phyloP scores from a whole-genome alignment of 2,888 invertebrate genomes.

The Dynastes tityus region DNA sequence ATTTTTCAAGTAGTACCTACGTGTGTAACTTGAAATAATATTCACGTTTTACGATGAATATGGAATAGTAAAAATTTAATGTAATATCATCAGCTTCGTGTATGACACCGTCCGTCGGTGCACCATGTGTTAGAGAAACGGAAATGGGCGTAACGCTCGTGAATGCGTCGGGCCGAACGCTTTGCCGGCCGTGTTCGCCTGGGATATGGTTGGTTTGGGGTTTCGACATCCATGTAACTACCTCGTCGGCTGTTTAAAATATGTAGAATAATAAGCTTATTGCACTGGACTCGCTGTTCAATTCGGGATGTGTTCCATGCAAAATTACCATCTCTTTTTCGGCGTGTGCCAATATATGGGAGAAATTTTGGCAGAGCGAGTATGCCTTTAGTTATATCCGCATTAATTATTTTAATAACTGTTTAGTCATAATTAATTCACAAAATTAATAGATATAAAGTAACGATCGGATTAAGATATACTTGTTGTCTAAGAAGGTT shows the following conservation, averaged over 20 bases:
- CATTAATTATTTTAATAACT: slow-evolving; percentile 5
- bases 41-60: too few relatives aligned
- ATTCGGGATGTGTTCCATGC: too few relatives aligned
- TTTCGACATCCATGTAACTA: slow-evolving; percentile 55
- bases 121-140: slow-evolving; percentile 47
- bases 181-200: slow-evolving; percentile 3
- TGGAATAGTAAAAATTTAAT: too few relatives aligned
- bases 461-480: too few relatives aligned
- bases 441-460: not conserved
- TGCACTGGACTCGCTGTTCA: slow-evolving; percentile 50
- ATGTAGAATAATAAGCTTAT: slow-evolving; percentile 8
- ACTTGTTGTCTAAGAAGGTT: too few relatives aligned
- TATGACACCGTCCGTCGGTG: slow-evolving; percentile 14
- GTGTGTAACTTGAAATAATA: too few relatives aligned
- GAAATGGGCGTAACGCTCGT: slow-evolving; percentile 49
- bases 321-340: slow-evolving; percentile 50
- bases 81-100: not conserved
- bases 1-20: too few relatives aligned
- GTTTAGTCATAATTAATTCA: not conserved
- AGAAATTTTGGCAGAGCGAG: not conserved
- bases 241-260: not conserved
- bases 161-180: slow-evolving; percentile 22
- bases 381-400: not conserved
- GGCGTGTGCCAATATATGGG: not conserved
- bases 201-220: slow-evolving; percentile 57